A percentile compares a stretch with the other conserved stretches of the same genome.
Evolutionary conservation across 2,797 vertebrate species (phyloP).

Genomic region (Muraenolepis orangiensis): DNA sequence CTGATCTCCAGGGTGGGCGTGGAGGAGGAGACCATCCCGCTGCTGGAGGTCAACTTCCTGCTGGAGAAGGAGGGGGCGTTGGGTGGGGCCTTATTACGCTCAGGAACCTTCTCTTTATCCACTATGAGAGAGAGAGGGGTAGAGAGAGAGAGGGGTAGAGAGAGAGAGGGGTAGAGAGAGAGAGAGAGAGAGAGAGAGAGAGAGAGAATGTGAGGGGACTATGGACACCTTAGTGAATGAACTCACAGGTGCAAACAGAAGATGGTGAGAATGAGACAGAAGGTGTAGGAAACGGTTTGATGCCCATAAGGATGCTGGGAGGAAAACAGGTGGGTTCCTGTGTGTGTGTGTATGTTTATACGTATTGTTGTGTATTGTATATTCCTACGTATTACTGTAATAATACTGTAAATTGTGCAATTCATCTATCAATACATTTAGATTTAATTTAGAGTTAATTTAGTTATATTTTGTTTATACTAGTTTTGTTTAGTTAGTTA

Average conservation of each 20-base stretch:
- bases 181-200: background rate
- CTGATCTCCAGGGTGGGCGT: conserved; percentile 39
- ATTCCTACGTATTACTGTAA: too few species aligned
- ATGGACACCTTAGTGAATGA: background rate
- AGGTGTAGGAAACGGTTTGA: conserved; percentile 25
- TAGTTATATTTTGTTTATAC: too few species aligned
- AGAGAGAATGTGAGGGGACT: background rate
- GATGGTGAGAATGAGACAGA: conserved; percentile 6
- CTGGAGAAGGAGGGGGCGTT: conserved; percentile 1
- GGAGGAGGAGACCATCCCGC: conserved; percentile 8
- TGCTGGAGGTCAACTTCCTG: conserved; percentile 44
- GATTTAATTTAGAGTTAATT: too few species aligned
- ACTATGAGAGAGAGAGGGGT: conserved; percentile 31
- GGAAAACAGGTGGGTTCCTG: conserved; percentile 50
- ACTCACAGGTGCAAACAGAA: background rate
- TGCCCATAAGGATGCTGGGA: conserved; percentile 47
- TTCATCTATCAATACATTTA: too few species aligned
- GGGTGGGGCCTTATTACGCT: conserved; percentile 47
- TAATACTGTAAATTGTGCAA: too few species aligned
- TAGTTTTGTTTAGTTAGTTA: too few species aligned
- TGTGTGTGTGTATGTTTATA: conserved; percentile 11
- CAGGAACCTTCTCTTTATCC: conserved; percentile 59
- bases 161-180: background rate
- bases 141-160: background rate
- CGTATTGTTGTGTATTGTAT: too few species aligned